phyloP scores from a whole-genome alignment of 2,113 vertebrate genomes.

The Sylvia atricapilla region DNA sequence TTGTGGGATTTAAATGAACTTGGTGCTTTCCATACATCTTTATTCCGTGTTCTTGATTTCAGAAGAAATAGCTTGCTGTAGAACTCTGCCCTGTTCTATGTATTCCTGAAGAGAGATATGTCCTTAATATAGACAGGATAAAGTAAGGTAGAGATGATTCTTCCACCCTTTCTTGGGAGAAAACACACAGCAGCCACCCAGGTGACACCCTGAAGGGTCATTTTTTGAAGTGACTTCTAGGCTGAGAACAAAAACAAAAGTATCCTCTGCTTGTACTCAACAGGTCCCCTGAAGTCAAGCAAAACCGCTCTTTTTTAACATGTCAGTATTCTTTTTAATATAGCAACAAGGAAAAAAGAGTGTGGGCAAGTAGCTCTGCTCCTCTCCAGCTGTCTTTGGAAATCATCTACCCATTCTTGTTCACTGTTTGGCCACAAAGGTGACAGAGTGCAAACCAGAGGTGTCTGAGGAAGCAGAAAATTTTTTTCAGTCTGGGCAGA shows the following conservation, averaged over 20 bases:
- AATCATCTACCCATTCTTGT: neutral
- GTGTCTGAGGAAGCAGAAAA: neutral
- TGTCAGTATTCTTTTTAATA: neutral
- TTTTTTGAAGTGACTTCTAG: neutral
- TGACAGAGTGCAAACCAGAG: neutral
- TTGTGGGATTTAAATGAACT: neutral
- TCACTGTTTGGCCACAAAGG: neutral
- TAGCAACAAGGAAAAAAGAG: neutral
- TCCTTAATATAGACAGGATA: neutral
- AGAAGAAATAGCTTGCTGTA: neutral
- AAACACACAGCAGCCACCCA: neutral
- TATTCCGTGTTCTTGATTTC: neutral
- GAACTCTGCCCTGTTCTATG: neutral
- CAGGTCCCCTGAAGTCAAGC: neutral
- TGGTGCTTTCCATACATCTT: neutral
- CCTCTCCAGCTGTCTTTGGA: neutral
- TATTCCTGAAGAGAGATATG: neutral
- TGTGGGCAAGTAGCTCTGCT: neutral
- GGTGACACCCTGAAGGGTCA: neutral
- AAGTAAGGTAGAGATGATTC: neutral
- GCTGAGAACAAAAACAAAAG: neutral
- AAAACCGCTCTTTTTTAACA: neutral
- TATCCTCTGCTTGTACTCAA: neutral
- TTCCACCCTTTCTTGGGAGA: neutral
- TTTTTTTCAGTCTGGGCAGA: neutral